Percentiles rank a stretch among this genome's conserved stretches.
phyloP scores from a whole-genome alignment of 2,797 vertebrate species.

The Spondyliosoma cantharus region DNA sequence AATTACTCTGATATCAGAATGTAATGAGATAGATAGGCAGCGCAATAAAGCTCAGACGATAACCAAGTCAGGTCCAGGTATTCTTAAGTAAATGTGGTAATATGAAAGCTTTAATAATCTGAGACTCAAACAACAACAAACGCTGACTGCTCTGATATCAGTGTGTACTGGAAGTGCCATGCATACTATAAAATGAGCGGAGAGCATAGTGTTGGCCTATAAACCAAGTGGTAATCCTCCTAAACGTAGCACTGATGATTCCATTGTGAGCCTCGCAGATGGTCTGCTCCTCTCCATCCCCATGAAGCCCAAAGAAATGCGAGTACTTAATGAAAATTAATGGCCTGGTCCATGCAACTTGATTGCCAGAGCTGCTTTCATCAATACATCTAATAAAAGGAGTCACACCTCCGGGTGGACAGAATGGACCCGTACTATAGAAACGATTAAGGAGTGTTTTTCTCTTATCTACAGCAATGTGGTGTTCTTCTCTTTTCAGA shows the following conservation, averaged over 20 bases:
- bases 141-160: slow-evolving; percentile 35
- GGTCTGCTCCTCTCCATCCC: slow-evolving; percentile 61
- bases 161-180: slow-evolving; percentile 21
- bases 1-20: slow-evolving; percentile 64
- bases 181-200: slow-evolving; percentile 55
- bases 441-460: slow-evolving; percentile 35
- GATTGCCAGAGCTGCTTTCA: slow-evolving; percentile 74
- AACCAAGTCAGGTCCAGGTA: slow-evolving; percentile 54
- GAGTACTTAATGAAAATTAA: slow-evolving; percentile 79
- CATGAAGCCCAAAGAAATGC: slow-evolving; percentile 65
- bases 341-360: slow-evolving; percentile 58
- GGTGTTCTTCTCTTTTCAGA: slow-evolving; percentile 8
- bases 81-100: slow-evolving; percentile 66
- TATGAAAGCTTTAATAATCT: slow-evolving; percentile 52
- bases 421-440: slow-evolving; percentile 35
- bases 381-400: slow-evolving; percentile 70
- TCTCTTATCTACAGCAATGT: slow-evolving; percentile 23
- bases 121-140: slow-evolving; percentile 41
- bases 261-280: slow-evolving; percentile 65
- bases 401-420: slow-evolving; percentile 51
- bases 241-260: slow-evolving; percentile 60
- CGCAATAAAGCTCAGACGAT: slow-evolving; percentile 72
- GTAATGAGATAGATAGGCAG: slow-evolving; percentile 70
- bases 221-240: slow-evolving; percentile 48
- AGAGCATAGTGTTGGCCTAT: slow-evolving; percentile 13